Base-by-base conservation (phyloP, 2,888 invertebrate genomes). In the Yponomeuta malinellus region DNA sequence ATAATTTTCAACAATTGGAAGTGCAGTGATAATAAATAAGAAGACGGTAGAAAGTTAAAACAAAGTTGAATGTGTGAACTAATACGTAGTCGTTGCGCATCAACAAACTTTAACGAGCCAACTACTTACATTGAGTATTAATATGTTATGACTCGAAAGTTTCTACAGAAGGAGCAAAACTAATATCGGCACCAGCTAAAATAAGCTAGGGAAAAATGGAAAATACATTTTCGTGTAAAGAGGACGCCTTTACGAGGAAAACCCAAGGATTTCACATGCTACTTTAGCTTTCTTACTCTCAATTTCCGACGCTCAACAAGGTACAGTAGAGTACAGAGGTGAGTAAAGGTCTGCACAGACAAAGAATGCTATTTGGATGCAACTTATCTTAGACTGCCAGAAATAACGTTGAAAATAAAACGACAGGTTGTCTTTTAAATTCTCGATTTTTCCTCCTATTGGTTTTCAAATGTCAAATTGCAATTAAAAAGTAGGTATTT, bases 251-350 rank as follows among this genome's bases (percentile, higher is more conserved):
- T 65, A 65, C 65, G 33, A 65, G 48, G 68, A 68, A 68, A 68
- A 52, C 48, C 68, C 52, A 43, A 43, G 23, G n/a, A 68, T 68
- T 48, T 48, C 68, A 48, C 68, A 68, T 68, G 37, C 68, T 31
- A 65, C 65, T 31, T 31, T 69, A 63, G 37, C 33, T 70, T 70
- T 48, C 70, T 68, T 68, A 52, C 70, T 70, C 70, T 68, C 48
- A 69, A 71, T 73, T 73, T 48, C 71, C 69, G 63, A 70, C 70
- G 71, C 70, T 73, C 72, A 73, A 74, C 72, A 71, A 73, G 75
- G 73, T 79, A 78, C 79, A 79, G 71, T 72, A 69, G 71, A 65
- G 69, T 66, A 83, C 81, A 81, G 82, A 82, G 78, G 52, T 59
- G 52, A 15, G 15, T 59, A 59, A 59, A 59, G 52, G 52, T 0